Conservation (phyloP, 2,888 invertebrate genomes). For the Arrhopalites spinosus region DNA sequence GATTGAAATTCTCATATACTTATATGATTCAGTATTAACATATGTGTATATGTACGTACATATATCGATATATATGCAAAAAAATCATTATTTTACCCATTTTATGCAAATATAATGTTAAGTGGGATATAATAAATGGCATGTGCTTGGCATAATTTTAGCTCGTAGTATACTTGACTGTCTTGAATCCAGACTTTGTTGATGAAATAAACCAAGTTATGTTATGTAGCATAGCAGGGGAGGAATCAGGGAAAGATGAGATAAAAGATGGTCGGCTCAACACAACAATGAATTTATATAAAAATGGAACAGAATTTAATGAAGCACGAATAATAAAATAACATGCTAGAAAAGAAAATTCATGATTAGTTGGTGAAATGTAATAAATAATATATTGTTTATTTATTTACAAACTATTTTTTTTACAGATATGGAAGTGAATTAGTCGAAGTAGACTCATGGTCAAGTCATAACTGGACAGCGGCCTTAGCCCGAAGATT, state of each 20-base stretch:
- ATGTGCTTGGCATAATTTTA: not conserved
- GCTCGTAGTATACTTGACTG: not conserved
- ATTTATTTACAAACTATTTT: conserved; percentile 32
- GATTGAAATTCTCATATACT: not conserved
- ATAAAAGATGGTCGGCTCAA: not conserved
- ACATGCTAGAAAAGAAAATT: not conserved
- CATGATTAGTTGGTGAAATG: not conserved
- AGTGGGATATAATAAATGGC: not conserved
- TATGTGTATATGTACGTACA: not conserved
- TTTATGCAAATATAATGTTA: too few relatives aligned
- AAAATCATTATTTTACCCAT: not conserved
- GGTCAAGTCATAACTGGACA: conserved; percentile 89
- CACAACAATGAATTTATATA: not conserved
- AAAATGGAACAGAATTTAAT: not conserved
- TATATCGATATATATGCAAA: not conserved
- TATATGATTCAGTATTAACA: not conserved
- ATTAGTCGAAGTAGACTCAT: conserved; percentile 87
- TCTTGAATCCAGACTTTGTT: too few relatives aligned
- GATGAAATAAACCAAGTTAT: too few relatives aligned
- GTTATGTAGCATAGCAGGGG: too few relatives aligned
- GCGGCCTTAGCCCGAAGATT: conserved; percentile 73
- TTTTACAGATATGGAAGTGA: conserved; percentile 88
- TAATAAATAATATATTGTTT: conserved; percentile 37
- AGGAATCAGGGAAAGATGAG: too few relatives aligned
- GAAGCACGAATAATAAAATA: not conserved